These are phyloP conservation scores for Nymphalis polychloros DNA, from an alignment of 2,888 invertebrate genomes.

Conservation along the genomic window DNA sequence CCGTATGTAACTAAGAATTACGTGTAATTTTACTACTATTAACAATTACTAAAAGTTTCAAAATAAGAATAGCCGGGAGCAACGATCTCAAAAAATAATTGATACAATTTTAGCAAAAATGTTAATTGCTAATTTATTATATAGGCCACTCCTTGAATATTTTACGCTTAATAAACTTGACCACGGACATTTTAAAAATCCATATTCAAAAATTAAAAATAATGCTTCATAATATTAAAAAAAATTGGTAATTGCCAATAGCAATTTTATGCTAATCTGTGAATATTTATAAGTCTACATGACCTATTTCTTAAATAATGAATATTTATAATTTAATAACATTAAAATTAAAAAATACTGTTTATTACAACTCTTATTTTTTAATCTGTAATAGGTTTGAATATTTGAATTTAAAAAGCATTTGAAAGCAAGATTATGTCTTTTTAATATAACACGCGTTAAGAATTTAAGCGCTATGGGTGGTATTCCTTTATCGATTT, in stretches of 20 bases:
- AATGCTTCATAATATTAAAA: background rate
- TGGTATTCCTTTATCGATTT: slow-evolving; percentile 26
- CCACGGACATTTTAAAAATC: too few species aligned
- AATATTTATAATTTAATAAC: background rate
- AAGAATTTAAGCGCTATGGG: slow-evolving; percentile 27
- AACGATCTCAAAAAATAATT: too few species aligned
- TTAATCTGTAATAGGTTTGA: slow-evolving; percentile 5
- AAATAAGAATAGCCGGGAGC: too few species aligned
- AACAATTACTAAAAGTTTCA: too few species aligned
- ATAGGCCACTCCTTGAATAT: too few species aligned
- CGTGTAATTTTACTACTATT: too few species aligned
- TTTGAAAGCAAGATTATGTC: slow-evolving; percentile 18
- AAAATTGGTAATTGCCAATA: background rate
- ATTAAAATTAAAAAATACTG: background rate
- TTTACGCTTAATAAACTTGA: too few species aligned
- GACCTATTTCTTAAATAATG: background rate
- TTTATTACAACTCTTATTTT: background rate
- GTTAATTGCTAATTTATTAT: too few species aligned
- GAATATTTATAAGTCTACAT: background rate
- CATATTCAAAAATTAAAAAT: too few species aligned
- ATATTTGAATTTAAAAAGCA: slow-evolving; percentile 15
- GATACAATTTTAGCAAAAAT: too few species aligned
- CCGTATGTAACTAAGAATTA: too few species aligned
- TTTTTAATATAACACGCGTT: slow-evolving; percentile 15
- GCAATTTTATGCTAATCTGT: background rate